Base-by-base conservation (phyloP, 92 coral and sea anemone species). In the Scolanthus callimorphus region DNA sequence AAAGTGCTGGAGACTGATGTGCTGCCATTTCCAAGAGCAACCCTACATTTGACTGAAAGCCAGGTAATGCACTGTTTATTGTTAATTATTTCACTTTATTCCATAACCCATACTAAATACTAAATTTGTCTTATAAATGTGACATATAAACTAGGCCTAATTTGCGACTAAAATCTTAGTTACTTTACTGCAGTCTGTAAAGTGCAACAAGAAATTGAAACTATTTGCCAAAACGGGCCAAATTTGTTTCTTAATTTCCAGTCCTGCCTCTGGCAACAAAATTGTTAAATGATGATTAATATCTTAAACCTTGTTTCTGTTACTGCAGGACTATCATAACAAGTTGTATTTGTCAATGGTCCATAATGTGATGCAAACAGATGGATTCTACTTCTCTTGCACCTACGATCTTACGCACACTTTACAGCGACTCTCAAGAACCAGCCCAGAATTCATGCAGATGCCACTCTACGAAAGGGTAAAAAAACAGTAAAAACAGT, bases 401-500 rank as follows among this genome's bases (percentile, higher is more conserved):
- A 63, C 98, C 25, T 88, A 92, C 43, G 98, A 92, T 54, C 83
- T 92, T 8, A 92, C 98, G 4, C 98, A 92, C 66, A 84, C 98
- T 3, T 55, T 88, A 67, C 98, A 92, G 66, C 67, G 98, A 24
- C 77, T 92, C 19, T 88, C 98, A 3, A 80, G 81, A 51, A 84
- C 96, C 15, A 92, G 98, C 51, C 96, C 98, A 27, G 98, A 92
- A 25, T 92, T 92, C 56, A 63, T 76, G 21, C 98, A 92, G 70
- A 92, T 92, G 96, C 98, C 96, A 23, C 81, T 92, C 2, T 90
- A 71, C 70, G 98, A 92, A 77, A 79, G 97, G 86, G 97, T 90
- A 72, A 60, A 58, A 50, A n/a, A n/a, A n/a, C n/a, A n/a, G n/a
- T n/a, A n/a, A n/a, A n/a, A 19, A 3, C 10, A 0, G 34, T 27